Conservation (phyloP, 2,113 vertebrate genomes). For the cat (Felis catus) region F.catus_Fca126_mat1.0 CM031421.1:78473001-78473500, state of each 20-base stretch:
- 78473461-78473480: neutral
- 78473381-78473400: neutral
- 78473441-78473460: neutral
- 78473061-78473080: conserved; percentile 14
- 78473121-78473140: neutral
- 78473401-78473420: neutral
- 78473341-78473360: neutral
- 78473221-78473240: neutral
- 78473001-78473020: neutral
- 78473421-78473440: neutral
- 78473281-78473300: neutral
- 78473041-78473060: neutral
- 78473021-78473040: neutral
- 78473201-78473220: neutral
- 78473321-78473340: neutral
- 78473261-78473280: neutral
- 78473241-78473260: conserved; percentile 7
- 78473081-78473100: neutral
- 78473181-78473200: neutral
- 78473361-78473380: neutral
- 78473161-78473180: neutral
- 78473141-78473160: neutral
- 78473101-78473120: neutral
- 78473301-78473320: neutral
- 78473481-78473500: neutral